These are phyloP conservation scores for Echeneis naucrates DNA, from an alignment of 2,797 vertebrate species.

Conservation along the genomic window DNA sequence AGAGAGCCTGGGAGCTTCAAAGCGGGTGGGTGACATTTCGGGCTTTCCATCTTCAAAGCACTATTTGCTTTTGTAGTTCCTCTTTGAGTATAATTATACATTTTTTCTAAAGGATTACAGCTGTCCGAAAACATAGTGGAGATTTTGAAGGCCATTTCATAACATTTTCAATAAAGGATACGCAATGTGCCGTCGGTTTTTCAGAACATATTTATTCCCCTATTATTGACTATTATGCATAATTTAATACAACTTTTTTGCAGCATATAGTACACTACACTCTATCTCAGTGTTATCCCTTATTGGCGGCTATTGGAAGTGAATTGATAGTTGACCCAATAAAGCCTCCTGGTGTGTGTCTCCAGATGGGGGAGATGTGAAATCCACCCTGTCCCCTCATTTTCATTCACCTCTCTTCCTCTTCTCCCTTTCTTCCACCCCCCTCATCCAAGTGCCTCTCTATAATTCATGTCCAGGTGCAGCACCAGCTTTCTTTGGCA, in stretches of 20 bases:
- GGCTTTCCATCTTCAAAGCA: conserved; percentile 94
- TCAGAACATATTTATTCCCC: conserved; percentile 32
- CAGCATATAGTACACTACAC: conserved; percentile 6
- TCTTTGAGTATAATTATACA: conserved; percentile 91
- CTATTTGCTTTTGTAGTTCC: conserved; percentile 91
- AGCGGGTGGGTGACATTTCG: conserved; percentile 90
- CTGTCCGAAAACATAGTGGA: conserved; percentile 76
- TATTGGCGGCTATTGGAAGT: conserved; percentile 51
- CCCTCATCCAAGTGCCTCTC: conserved; percentile 72
- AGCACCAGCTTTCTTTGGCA: conserved; percentile 77
- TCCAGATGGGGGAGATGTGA: conserved; percentile 66
- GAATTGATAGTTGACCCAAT: conserved; percentile 67
- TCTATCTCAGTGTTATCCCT: conserved; percentile 12
- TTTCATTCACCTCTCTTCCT: conserved; percentile 69
- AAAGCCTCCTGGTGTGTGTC: conserved; percentile 50
- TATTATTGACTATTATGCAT: conserved; percentile 32
- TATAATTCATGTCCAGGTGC: conserved; percentile 83
- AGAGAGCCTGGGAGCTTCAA: conserved; percentile 90
- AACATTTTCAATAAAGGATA: conserved; percentile 60
- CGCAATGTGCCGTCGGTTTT: conserved; percentile 61
- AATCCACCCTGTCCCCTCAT: conserved; percentile 62
- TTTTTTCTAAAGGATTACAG: conserved; percentile 80
- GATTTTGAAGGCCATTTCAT: conserved; percentile 73
- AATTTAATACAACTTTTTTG: conserved; percentile 11
- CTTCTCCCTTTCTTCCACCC: conserved; percentile 60